phyloP scores from a whole-genome alignment of 2,797 vertebrate species.

The Eulemur coronatus region DNA sequence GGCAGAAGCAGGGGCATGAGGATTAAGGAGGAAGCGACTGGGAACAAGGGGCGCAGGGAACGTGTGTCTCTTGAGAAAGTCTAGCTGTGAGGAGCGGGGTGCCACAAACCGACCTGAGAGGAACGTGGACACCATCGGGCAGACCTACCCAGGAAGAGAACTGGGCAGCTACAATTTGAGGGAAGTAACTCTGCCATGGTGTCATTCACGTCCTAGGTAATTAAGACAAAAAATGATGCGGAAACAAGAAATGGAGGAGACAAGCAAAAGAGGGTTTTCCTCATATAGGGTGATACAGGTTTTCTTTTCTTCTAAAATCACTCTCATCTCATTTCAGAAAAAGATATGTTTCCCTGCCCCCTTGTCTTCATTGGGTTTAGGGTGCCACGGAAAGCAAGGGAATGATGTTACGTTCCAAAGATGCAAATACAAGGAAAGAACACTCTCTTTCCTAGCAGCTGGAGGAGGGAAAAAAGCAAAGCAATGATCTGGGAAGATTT shows the following conservation, averaged over 20 bases:
- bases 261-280: neutral
- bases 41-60: too few species aligned
- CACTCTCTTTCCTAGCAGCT: neutral
- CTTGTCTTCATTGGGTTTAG: neutral
- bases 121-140: neutral
- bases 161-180: neutral
- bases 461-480: neutral
- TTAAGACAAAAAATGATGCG: neutral
- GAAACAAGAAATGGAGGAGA: neutral
- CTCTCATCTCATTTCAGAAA: neutral
- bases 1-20: neutral
- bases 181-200: neutral
- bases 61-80: neutral
- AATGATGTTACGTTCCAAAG: neutral
- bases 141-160: neutral
- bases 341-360: neutral
- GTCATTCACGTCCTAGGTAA: neutral
- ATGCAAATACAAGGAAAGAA: neutral
- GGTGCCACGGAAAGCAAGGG: neutral
- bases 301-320: conserved; percentile 4
- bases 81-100: neutral
- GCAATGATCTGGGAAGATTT: neutral
- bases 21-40: neutral
- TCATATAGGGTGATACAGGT: neutral
- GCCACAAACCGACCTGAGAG: neutral